A percentile compares a stretch with the other conserved stretches of the same genome.
phyloP scores from a whole-genome alignment of 2,888 invertebrate genomes.

The Ashinkailepas kermadecensis region DNA sequence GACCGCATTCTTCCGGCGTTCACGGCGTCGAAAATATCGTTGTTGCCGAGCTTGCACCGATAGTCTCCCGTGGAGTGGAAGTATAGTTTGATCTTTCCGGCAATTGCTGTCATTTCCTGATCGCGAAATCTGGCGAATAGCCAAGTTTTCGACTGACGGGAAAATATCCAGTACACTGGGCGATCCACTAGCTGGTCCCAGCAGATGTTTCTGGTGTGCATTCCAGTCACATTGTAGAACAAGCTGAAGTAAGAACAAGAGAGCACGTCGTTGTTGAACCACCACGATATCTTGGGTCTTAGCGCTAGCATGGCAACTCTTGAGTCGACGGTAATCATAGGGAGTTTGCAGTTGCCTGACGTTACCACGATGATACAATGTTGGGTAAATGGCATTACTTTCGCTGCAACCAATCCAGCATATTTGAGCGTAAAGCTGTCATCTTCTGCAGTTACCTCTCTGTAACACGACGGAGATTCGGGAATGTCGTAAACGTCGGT shows the following conservation, averaged over 20 bases:
- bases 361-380: background rate
- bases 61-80: background rate
- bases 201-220: background rate
- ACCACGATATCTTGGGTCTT: background rate
- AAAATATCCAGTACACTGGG: background rate
- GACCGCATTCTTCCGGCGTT: conserved; percentile 4
- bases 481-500: background rate
- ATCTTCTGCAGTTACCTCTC: background rate
- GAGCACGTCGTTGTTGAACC: background rate
- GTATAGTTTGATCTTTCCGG: background rate
- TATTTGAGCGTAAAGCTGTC: background rate
- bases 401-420: background rate
- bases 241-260: background rate
- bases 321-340: background rate
- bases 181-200: background rate
- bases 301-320: background rate
- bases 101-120: background rate
- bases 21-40: background rate
- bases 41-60: background rate
- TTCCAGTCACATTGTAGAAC: background rate
- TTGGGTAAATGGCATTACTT: background rate
- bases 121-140: background rate
- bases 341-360: background rate
- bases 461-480: background rate
- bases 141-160: background rate